These are phyloP conservation scores for Atopsyche davidsoni DNA, from an alignment of 1,140 invertebrate genomes.

Conservation along the genomic window DNA sequence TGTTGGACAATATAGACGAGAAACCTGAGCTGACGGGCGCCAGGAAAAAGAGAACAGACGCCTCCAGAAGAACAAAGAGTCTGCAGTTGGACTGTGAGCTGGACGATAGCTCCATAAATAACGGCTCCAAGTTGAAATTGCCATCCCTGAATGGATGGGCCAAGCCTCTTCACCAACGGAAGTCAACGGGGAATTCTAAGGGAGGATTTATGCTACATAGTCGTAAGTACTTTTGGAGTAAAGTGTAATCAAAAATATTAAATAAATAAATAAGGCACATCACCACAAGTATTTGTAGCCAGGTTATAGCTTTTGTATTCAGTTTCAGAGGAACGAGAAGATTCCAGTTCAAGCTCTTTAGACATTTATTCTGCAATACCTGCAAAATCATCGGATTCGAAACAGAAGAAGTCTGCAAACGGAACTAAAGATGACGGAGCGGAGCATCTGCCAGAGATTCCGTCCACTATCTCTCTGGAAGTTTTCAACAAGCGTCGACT, in stretches of 20 bases:
- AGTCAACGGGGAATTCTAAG: slow-evolving; percentile 31
- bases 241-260: neutral
- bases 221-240: slow-evolving; percentile 18
- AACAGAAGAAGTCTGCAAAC: neutral
- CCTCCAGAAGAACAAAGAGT: slow-evolving; percentile 1
- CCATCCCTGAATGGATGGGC: slow-evolving; percentile 43
- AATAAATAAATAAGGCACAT: neutral
- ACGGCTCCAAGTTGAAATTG: slow-evolving; percentile 37
- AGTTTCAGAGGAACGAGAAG: slow-evolving; percentile 26
- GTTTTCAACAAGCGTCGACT: slow-evolving; percentile 27
- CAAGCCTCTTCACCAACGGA: slow-evolving; percentile 42
- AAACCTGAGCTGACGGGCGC: slow-evolving; percentile 13
- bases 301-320: neutral
- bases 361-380: slow-evolving; percentile 7
- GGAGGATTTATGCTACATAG: slow-evolving; percentile 14
- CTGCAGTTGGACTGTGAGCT: slow-evolving; percentile 8
- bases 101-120: slow-evolving; percentile 29
- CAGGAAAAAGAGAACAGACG: slow-evolving; percentile 15
- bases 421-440: slow-evolving; percentile 2
- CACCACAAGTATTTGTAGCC: neutral
- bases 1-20: slow-evolving; percentile 27
- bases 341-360: neutral
- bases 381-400: slow-evolving; percentile 18
- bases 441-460: slow-evolving; percentile 15
- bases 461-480: slow-evolving; percentile 14